A percentile compares a stretch with the other conserved stretches of the same genome.
Conservation (phyloP, 92 coral and sea anemone genomes). For the Parazoanthus swiftii region DNA sequence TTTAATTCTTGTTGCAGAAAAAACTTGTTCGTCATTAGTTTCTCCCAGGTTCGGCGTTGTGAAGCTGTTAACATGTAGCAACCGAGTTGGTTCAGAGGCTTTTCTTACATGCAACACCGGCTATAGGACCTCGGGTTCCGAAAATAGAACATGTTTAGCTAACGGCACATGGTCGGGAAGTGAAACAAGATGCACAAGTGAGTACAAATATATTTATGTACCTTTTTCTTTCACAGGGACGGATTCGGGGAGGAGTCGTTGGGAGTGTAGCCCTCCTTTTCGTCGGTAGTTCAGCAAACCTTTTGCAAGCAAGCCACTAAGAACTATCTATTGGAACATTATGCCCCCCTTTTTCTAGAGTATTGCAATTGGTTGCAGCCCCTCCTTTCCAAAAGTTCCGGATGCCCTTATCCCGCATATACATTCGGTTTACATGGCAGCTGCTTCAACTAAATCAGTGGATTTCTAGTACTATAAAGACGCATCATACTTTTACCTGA, state of each 20-base stretch:
- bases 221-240: neutral
- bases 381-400: too few relatives aligned
- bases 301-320: too few relatives aligned
- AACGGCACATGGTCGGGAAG: neutral
- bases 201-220: neutral
- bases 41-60: neutral
- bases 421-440: too few relatives aligned
- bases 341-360: too few relatives aligned
- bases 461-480: too few relatives aligned
- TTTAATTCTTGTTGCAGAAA: neutral
- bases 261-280: too few relatives aligned
- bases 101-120: neutral
- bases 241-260: neutral
- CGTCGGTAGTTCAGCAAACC: neutral
- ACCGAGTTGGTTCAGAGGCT: conserved; percentile 7
- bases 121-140: neutral
- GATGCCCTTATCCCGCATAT: too few relatives aligned
- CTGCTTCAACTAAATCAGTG: too few relatives aligned
- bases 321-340: too few relatives aligned
- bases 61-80: neutral
- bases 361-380: too few relatives aligned
- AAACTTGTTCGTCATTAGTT: neutral
- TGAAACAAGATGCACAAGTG: neutral
- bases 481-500: too few relatives aligned
- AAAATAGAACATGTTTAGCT: neutral